These are phyloP conservation scores for Hybos culiciformis DNA, from an alignment of 2,888 invertebrate genomes.

Conservation along the genomic window DNA sequence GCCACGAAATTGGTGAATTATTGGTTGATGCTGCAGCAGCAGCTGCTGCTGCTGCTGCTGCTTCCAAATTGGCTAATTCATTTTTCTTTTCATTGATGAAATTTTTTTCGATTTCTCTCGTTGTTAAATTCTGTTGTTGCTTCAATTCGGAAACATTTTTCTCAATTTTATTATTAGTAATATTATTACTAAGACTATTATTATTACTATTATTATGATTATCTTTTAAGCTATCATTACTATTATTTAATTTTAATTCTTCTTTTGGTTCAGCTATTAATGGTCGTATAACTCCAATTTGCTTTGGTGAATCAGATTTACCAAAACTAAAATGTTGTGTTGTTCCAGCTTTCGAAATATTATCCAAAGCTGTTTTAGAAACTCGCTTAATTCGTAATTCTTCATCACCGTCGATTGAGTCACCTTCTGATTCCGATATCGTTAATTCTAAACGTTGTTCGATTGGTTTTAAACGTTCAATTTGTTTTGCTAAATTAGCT, in stretches of 20 bases:
- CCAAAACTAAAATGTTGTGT: constrained; percentile 41
- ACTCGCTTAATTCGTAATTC: constrained; percentile 29
- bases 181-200: neutral
- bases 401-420: constrained; percentile 15
- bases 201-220: neutral
- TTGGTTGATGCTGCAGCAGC: constrained; percentile 12
- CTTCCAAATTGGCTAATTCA: constrained; percentile 27
- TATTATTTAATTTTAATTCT: constrained; percentile 2
- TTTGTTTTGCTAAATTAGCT: constrained; percentile 26
- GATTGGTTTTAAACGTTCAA: constrained; percentile 17
- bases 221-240: too few relatives aligned
- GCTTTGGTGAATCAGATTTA: constrained; percentile 22
- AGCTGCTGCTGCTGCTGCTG: constrained; percentile 7
- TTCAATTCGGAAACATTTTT: constrained; percentile 4
- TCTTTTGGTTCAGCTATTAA: constrained; percentile 16
- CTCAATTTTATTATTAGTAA: constrained; percentile 9
- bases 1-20: constrained; percentile 19
- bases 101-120: constrained; percentile 53
- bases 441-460: neutral
- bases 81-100: constrained; percentile 52
- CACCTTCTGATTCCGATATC: constrained; percentile 8
- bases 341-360: constrained; percentile 54
- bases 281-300: constrained; percentile 45
- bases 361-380: constrained; percentile 48
- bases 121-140: constrained; percentile 35